A percentile compares a stretch with the other conserved stretches of the same genome.
Conservation (phyloP, 2,797 vertebrate genomes). For the Kryptopterus vitreolus region DNA sequence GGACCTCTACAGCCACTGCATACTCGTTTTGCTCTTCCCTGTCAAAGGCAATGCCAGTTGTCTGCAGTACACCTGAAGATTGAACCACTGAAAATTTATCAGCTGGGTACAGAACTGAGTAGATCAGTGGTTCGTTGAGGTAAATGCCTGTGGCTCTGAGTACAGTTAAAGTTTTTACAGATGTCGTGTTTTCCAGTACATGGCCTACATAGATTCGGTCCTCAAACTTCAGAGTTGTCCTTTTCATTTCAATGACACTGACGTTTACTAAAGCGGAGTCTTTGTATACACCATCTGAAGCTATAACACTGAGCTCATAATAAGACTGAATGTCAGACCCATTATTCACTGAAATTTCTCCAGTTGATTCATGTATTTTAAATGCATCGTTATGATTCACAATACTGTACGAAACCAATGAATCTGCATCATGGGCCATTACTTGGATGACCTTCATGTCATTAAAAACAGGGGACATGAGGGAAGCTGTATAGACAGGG, state of each 20-base stretch:
- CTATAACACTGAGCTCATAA: slow-evolving; percentile 79
- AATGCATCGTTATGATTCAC: slow-evolving; percentile 80
- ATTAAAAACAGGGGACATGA: slow-evolving; percentile 77
- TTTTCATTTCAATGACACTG: slow-evolving; percentile 72
- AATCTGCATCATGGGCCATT: slow-evolving; percentile 83
- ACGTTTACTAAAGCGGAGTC: slow-evolving; percentile 79
- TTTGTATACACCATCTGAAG: slow-evolving; percentile 85
- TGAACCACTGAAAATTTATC: slow-evolving; percentile 79
- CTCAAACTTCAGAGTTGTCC: slow-evolving; percentile 79
- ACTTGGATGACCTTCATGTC: slow-evolving; percentile 82
- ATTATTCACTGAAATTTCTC: slow-evolving; percentile 79
- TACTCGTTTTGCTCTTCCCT: slow-evolving; percentile 81
- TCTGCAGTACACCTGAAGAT: slow-evolving; percentile 87
- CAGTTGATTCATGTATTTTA: slow-evolving; percentile 76
- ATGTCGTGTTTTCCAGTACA: slow-evolving; percentile 80
- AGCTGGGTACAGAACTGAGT: slow-evolving; percentile 81
- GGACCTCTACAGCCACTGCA: slow-evolving; percentile 82
- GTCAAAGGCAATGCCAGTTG: slow-evolving; percentile 84
- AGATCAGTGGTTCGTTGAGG: slow-evolving; percentile 87
- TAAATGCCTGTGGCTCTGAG: slow-evolving; percentile 78
- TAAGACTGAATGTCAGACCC: slow-evolving; percentile 67
- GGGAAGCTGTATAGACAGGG: slow-evolving; percentile 73
- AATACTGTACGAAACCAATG: slow-evolving; percentile 83
- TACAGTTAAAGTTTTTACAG: slow-evolving; percentile 73
- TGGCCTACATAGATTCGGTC: slow-evolving; percentile 70